phyloP scores from a whole-genome alignment of 2,888 invertebrate genomes.

The Thalpophila matura region DNA sequence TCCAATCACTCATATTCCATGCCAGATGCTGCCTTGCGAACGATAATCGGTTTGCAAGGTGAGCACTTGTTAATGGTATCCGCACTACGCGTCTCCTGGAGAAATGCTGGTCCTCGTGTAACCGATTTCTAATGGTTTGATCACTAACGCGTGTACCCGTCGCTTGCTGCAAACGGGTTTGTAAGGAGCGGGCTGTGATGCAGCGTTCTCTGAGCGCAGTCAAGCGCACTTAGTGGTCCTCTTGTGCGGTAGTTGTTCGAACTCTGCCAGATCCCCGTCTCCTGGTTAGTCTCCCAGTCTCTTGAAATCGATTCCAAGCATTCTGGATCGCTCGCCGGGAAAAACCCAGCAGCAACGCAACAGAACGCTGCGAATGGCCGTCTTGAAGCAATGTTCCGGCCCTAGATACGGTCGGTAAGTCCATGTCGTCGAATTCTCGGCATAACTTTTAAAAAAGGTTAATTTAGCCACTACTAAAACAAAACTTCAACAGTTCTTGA shows the following conservation, averaged over 20 bases:
- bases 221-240: slow-evolving; percentile 2
- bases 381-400: slow-evolving; percentile 2
- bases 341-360: slow-evolving; percentile 2
- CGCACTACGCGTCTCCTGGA: background rate
- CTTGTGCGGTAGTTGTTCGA: slow-evolving; percentile 1
- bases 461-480: no score
- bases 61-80: background rate
- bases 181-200: background rate
- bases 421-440: background rate
- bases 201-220: background rate
- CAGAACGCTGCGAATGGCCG: slow-evolving; percentile 11
- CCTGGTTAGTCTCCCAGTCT: slow-evolving; percentile 6
- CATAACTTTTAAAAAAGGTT: no score
- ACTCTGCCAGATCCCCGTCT: slow-evolving; percentile 7
- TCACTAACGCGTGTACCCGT: slow-evolving; percentile 2
- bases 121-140: slow-evolving; percentile 4
- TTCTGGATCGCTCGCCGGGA: slow-evolving; percentile 4
- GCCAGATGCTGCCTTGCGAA: background rate
- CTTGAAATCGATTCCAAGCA: slow-evolving; percentile 12
- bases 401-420: background rate
- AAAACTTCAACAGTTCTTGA: no score
- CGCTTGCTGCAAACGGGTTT: background rate
- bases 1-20: background rate
- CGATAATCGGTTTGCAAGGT: background rate
- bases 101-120: slow-evolving; percentile 2